Conservation (phyloP, 2,888 invertebrate species). For the Dichetophora obliterata region DNA sequence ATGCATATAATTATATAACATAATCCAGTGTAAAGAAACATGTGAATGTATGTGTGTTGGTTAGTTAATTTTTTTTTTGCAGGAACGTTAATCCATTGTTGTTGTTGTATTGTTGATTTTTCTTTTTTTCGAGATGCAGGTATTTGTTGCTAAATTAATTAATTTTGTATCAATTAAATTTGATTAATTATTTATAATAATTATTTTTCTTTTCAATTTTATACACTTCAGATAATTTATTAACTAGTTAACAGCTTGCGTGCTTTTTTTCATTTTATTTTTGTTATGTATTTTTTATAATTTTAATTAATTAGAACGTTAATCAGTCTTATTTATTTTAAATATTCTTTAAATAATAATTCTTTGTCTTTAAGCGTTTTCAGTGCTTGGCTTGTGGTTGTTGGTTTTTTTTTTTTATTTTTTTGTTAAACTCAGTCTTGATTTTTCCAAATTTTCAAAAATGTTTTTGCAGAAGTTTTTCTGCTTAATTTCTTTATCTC, state of each 20-base stretch:
- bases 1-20: slow-evolving; percentile 35
- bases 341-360: slow-evolving; percentile 14
- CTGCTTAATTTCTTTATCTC: background rate
- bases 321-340: slow-evolving; percentile 44
- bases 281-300: background rate
- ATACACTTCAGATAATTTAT: background rate
- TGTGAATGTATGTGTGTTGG: slow-evolving; percentile 46
- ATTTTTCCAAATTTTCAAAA: slow-evolving; percentile 19
- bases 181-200: background rate
- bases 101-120: slow-evolving; percentile 51
- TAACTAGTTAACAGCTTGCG: slow-evolving; percentile 14
- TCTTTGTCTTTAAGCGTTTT: slow-evolving; percentile 21
- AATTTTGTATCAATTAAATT: background rate
- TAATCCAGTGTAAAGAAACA: slow-evolving; percentile 36
- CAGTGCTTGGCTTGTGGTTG: slow-evolving; percentile 11
- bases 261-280: background rate
- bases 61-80: slow-evolving; percentile 46
- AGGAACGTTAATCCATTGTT: slow-evolving; percentile 68
- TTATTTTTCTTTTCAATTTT: slow-evolving; percentile 10
- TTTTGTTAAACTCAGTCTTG: slow-evolving; percentile 34
- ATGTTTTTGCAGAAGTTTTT: slow-evolving; percentile 3
- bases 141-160: slow-evolving; percentile 54
- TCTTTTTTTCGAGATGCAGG: slow-evolving; percentile 49
- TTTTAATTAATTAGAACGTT: slow-evolving; percentile 30
- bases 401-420: slow-evolving; percentile 33